Conservation (phyloP, 2,113 vertebrate species). For the Progne subis region DNA sequence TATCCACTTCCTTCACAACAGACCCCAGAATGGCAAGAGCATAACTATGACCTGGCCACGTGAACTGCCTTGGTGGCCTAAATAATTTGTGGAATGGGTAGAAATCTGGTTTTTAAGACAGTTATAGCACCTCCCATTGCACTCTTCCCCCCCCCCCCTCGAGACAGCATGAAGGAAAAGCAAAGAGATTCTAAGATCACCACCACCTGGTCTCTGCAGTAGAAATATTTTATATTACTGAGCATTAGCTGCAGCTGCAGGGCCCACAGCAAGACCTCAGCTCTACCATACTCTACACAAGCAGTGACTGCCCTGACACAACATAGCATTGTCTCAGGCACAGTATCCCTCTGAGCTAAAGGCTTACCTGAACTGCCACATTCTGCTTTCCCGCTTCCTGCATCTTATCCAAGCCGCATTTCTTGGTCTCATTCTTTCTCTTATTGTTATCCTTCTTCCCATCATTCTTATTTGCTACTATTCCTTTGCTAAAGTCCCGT, state of each 20-base stretch:
- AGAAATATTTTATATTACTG: neutral
- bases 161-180: neutral
- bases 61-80: neutral
- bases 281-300: neutral
- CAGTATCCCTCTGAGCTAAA: neutral
- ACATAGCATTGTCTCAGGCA: neutral
- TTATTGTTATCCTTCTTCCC: slow-evolving; percentile 88
- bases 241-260: neutral
- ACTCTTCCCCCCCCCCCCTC: neutral
- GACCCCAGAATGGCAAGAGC: neutral
- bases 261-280: neutral
- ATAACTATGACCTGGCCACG: fast-evolving
- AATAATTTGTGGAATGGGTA: neutral
- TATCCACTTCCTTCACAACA: neutral
- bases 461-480: slow-evolving; percentile 81
- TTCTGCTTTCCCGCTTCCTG: slow-evolving; percentile 84
- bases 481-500: slow-evolving; percentile 82
- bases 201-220: neutral
- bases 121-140: neutral
- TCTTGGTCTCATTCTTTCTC: slow-evolving; percentile 91
- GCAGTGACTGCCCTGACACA: neutral
- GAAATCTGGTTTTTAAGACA: neutral
- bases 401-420: slow-evolving; percentile 80
- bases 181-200: neutral
- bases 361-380: slow-evolving; percentile 86